Evolutionary conservation across 2,113 vertebrate species (phyloP), one percentile per base, ranked within the genome.

Genomic region (Urocynchramus pylzowi): DNA sequence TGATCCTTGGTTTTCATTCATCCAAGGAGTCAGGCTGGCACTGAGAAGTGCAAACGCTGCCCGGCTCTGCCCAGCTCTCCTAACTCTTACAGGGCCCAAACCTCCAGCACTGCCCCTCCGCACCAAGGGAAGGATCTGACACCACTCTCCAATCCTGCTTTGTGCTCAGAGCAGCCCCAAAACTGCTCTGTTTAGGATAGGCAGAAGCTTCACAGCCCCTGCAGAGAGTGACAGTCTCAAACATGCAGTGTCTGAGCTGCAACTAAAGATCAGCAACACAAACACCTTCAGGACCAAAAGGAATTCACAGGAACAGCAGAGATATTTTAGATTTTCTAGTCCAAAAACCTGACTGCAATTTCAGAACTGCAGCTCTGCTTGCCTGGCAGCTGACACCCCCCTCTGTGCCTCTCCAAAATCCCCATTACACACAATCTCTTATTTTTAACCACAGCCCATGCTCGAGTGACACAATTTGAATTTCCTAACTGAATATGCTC

Each of bases 251-350:
- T 3, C 2, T 4, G 31, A 33, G 68, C 19, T 53, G 42, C 30
- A 37, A 9, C 6, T 16, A 23, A 9, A 84, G 21, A 27, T 7
- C 78, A 87, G 59, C 37, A 74, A 15, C 61, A 47, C 2, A 0
- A 4, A 24, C 21, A 18, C 26, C 54, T 59, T 41, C 69, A 26
- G 16, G n/a, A 65, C 33, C 44, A 49, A 44, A 33, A 30, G 24
- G 26, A 74, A 33, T 5, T 20, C 6, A 65, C 20, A 52, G 21
- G 4, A 75, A 60, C 26, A n/a, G n/a, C 13, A 20, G 18, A 71
- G 53, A 20, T 14, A 41, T 6, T 67, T 30, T 0, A 0, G 3
- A 19, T 28, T 52, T 60, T 45, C 65, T 20, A 57, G 7, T 4
- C 1, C 0, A 41, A 42, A 37, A 50, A 45, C 10, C n/a, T 35